phyloP scores from a whole-genome alignment of 2,113 vertebrate species.

The Cervus canadensis region DNA sequence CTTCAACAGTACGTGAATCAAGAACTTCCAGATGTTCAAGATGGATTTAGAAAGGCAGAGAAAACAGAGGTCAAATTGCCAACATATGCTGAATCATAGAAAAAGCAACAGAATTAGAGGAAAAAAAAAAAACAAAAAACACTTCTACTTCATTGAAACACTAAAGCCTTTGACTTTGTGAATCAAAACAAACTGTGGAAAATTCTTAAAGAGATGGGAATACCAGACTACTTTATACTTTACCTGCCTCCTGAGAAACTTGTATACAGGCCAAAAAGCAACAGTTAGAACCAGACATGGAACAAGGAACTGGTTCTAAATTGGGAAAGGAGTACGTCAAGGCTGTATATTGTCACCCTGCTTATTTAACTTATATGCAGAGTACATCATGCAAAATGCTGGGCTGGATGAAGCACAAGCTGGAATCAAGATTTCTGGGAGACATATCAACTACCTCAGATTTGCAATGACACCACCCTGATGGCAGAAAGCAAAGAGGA shows the following conservation, averaged over 20 bases:
- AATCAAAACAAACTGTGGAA: not conserved
- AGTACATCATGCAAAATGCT: not conserved
- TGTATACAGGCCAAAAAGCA: not conserved
- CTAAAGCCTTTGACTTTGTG: not conserved
- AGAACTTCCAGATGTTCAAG: not conserved
- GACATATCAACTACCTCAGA: not conserved
- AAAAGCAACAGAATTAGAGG: not conserved
- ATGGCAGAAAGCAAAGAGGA: not conserved
- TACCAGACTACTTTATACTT: not conserved
- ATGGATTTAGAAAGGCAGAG: not conserved
- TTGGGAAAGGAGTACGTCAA: not conserved
- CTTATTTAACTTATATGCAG: not conserved
- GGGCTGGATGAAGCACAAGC: not conserved
- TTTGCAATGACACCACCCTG: not conserved
- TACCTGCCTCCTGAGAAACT: not conserved
- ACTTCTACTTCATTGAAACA: not conserved
- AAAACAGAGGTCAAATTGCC: not conserved
- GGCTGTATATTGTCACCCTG: not conserved
- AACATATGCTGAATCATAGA: not conserved
- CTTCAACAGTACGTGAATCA: accelerated
- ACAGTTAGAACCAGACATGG: not conserved
- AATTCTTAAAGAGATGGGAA: not conserved
- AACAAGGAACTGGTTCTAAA: not conserved
- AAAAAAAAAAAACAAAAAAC: not conserved
- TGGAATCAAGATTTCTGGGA: not conserved